Conservation (phyloP, 2,888 invertebrate species). For the Eristalis arbustorum region DNA sequence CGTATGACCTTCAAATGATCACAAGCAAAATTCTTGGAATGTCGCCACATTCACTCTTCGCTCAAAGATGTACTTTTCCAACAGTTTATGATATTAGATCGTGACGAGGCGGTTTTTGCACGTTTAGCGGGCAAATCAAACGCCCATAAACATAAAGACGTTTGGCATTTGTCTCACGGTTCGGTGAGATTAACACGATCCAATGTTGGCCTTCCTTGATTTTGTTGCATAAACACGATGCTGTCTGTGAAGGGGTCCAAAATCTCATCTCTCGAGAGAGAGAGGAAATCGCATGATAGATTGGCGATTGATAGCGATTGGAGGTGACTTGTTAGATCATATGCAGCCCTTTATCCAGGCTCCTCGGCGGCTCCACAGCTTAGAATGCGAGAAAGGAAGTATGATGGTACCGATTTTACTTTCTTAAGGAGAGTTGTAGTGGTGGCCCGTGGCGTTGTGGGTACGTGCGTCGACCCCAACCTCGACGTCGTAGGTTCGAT, state of each 20-base stretch:
- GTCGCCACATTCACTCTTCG: neutral
- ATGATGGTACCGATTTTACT: too few species aligned
- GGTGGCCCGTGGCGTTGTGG: too few species aligned
- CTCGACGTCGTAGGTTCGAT: too few species aligned
- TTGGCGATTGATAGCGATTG: too few species aligned
- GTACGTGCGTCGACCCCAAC: too few species aligned
- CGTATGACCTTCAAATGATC: neutral
- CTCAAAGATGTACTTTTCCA: neutral
- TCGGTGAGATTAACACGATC: neutral
- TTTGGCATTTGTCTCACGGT: neutral
- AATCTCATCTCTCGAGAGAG: too few species aligned
- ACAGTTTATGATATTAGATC: neutral
- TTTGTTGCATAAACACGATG: neutral
- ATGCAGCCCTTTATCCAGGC: too few species aligned
- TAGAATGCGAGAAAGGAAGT: neutral
- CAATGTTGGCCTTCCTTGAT: neutral
- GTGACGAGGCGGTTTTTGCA: neutral
- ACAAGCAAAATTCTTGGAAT: neutral
- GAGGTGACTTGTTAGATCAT: too few species aligned
- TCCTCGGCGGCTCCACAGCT: too few species aligned
- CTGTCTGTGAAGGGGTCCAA: too few species aligned
- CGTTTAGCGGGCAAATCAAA: neutral
- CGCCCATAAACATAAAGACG: constrained; percentile 1
- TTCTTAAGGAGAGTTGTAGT: too few species aligned
- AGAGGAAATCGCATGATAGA: too few species aligned